Conservation (phyloP, 2,113 vertebrate genomes). For the Climacteris rufus region DNA sequence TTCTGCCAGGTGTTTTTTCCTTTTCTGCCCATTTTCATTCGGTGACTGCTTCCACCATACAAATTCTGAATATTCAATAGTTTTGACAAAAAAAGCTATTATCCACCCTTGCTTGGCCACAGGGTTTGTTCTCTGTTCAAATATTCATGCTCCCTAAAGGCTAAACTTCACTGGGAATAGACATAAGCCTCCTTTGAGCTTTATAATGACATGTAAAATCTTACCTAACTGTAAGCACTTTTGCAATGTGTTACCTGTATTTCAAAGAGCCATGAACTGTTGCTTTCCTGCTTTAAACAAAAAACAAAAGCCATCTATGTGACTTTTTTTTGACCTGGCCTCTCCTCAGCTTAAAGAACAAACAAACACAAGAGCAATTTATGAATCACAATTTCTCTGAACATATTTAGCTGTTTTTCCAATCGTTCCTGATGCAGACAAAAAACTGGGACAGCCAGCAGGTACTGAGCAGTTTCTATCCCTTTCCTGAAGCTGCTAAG, state of each 20-base stretch:
- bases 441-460: slow-evolving; percentile 22
- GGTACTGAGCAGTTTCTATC: slow-evolving; percentile 30
- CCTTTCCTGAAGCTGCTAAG: slow-evolving; percentile 46
- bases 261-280: not conserved
- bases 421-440: not conserved
- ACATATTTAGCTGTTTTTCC: slow-evolving; percentile 38
- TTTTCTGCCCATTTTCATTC: not conserved
- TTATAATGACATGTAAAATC: not conserved
- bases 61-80: not conserved
- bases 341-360: not conserved
- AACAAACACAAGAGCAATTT: slow-evolving; percentile 19
- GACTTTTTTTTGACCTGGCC: not conserved
- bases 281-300: not conserved
- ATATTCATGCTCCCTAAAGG: not conserved
- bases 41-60: not conserved
- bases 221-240: not conserved
- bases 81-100: not conserved
- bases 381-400: slow-evolving; percentile 56
- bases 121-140: not conserved
- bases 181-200: not conserved
- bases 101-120: not conserved
- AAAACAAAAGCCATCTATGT: slow-evolving; percentile 3
- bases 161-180: not conserved
- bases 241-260: not conserved
- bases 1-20: not conserved